A percentile compares a stretch with the other conserved stretches of the same genome.
These are phyloP conservation scores for Arremon aurantiirostris DNA, from an alignment of 2,797 vertebrate species.

Conservation along the genomic window DNA sequence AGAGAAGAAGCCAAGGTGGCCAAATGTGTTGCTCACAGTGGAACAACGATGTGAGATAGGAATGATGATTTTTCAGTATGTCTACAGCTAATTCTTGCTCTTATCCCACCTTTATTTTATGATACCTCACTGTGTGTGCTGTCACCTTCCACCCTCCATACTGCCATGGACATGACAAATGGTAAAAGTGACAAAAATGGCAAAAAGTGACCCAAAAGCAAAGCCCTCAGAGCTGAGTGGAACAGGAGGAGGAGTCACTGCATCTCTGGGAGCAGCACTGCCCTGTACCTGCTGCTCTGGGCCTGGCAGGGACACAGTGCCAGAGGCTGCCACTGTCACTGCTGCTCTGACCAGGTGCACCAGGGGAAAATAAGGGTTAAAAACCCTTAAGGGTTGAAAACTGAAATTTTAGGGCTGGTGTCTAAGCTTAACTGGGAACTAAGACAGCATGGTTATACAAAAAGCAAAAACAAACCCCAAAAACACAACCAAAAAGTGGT, in stretches of 20 bases:
- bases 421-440: background rate
- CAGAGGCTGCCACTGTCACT: background rate
- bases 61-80: background rate
- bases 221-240: background rate
- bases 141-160: background rate
- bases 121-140: background rate
- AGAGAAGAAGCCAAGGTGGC: background rate
- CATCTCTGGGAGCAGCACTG: background rate
- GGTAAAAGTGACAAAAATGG: background rate
- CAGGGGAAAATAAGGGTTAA: background rate
- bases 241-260: background rate
- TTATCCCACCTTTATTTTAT: background rate
- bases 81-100: background rate
- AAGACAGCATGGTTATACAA: background rate
- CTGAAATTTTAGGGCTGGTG: background rate
- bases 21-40: background rate
- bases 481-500: background rate
- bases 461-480: background rate
- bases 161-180: background rate
- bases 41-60: background rate
- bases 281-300: background rate
- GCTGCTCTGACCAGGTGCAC: background rate
- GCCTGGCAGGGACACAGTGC: fast-evolving
- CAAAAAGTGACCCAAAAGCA: background rate
- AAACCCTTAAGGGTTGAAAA: background rate